phyloP scores from a whole-genome alignment of 2,797 vertebrate genomes.

The Neopelma chrysocephalum region DNA sequence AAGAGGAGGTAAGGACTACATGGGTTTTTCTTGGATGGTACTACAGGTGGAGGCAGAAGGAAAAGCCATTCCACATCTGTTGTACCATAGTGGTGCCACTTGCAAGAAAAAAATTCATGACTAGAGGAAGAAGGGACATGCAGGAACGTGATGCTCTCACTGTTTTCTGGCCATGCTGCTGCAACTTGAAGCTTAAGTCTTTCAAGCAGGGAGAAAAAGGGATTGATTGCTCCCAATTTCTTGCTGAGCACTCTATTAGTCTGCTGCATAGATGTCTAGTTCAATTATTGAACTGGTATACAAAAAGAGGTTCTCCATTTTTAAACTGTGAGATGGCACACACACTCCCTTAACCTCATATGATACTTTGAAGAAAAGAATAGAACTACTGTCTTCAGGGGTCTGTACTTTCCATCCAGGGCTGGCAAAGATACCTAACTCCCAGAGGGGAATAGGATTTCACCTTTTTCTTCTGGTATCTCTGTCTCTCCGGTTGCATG shows the following conservation, averaged over 20 bases:
- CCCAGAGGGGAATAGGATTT: not conserved
- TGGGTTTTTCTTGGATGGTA: not conserved
- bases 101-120: not conserved
- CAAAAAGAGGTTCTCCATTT: not conserved
- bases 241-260: not conserved
- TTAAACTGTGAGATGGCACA: not conserved
- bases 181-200: not conserved
- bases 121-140: not conserved
- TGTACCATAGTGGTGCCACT: not conserved
- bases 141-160: not conserved
- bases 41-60: not conserved
- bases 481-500: not conserved
- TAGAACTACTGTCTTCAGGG: rapidly evolving
- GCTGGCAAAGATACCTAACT: not conserved
- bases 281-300: not conserved
- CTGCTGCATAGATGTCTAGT: not conserved
- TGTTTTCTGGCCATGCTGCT: not conserved
- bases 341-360: not conserved
- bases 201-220: not conserved
- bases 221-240: not conserved
- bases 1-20: not conserved
- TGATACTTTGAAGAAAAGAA: not conserved
- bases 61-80: not conserved
- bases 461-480: not conserved
- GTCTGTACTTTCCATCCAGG: not conserved